phyloP scores from a whole-genome alignment of 2,113 vertebrate species.

The Glareola pratincola region DNA sequence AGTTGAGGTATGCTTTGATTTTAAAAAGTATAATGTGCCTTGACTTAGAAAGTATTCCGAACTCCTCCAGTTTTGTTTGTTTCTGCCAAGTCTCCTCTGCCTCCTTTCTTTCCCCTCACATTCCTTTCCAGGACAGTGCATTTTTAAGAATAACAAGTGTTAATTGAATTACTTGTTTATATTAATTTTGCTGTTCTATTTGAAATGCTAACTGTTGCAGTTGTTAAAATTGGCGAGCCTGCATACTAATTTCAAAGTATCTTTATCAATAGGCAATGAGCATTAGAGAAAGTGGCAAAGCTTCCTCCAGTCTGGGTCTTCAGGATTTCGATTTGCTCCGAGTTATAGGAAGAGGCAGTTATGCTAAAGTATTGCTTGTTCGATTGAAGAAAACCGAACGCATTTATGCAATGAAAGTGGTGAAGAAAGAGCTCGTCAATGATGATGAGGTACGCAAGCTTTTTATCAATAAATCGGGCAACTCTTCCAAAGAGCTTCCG shows the following conservation, averaged over 20 bases:
- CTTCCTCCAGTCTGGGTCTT: constrained; percentile 90
- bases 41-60: background rate
- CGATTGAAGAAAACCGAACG: constrained; percentile 95
- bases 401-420: constrained; percentile 99
- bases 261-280: constrained; percentile 83
- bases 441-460: constrained; percentile 89
- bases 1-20: background rate
- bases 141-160: background rate
- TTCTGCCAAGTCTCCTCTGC: background rate
- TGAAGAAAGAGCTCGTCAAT: constrained; percentile 98
- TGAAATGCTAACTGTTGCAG: background rate
- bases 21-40: background rate
- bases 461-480: background rate
- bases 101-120: background rate
- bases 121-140: background rate
- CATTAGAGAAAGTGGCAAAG: constrained; percentile 91
- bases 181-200: background rate
- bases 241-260: background rate
- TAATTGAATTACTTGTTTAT: background rate
- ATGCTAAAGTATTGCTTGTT: constrained; percentile 95
- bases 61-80: background rate
- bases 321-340: constrained; percentile 94
- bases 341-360: constrained; percentile 97
- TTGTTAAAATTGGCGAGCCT: background rate
- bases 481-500: background rate